Evolutionary conservation across 2,888 invertebrate genomes (phyloP).

Genomic region (Rotaria macrura): DNA sequence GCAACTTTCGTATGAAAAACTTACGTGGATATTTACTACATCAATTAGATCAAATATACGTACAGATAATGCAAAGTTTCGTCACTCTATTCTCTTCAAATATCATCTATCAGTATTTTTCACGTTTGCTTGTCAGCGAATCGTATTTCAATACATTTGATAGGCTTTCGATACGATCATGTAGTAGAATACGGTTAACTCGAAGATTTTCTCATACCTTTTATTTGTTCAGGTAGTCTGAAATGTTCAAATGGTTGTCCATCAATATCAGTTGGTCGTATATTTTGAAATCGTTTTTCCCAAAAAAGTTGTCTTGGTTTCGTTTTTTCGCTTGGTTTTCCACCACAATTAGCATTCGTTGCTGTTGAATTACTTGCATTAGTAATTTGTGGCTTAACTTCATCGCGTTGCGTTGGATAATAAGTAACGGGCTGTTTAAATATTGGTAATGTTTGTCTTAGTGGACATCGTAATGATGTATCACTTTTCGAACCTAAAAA

Average conservation of each 20-base stretch:
- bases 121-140: too few relatives aligned
- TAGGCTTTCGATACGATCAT: too few relatives aligned
- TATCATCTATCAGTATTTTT: too few relatives aligned
- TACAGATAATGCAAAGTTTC: too few relatives aligned
- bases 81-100: too few relatives aligned
- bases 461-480: slow-evolving; percentile 79
- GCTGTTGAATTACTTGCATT: background rate
- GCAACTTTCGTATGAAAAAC: too few relatives aligned
- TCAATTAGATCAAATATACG: too few relatives aligned
- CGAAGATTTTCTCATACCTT: too few relatives aligned
- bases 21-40: too few relatives aligned
- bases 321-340: slow-evolving; percentile 67
- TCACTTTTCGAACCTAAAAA: slow-evolving; percentile 52
- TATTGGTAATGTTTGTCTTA: slow-evolving; percentile 90
- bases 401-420: background rate
- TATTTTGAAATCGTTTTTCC: slow-evolving; percentile 60
- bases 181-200: too few relatives aligned
- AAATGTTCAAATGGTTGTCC: slow-evolving; percentile 66
- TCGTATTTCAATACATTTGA: too few relatives aligned
- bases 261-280: slow-evolving; percentile 68
- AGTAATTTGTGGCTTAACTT: background rate
- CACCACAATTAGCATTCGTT: background rate
- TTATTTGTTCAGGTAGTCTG: slow-evolving; percentile 63
- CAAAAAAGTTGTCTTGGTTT: slow-evolving; percentile 61
- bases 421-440: slow-evolving; percentile 91